A percentile compares a stretch with the other conserved stretches of the same genome.
Evolutionary conservation across 2,888 invertebrate species (phyloP).

Genomic region (Drosophila histrio): DNA sequence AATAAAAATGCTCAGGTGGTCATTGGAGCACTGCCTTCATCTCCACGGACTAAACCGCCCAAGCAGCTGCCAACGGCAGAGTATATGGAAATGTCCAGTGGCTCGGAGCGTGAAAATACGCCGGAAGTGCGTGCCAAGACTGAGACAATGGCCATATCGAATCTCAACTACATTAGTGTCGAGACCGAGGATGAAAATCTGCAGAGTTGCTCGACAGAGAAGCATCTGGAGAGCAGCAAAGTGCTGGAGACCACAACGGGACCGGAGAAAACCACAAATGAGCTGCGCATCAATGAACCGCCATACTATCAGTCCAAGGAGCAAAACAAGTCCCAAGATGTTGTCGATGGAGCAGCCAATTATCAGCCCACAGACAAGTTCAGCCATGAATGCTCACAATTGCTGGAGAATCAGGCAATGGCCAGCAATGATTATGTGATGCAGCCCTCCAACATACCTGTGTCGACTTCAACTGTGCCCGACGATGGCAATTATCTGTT

Average conservation of each 20-base stretch:
- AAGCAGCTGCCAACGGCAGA: constrained; percentile 82
- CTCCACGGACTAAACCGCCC: constrained; percentile 80
- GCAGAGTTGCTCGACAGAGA: constrained; percentile 79
- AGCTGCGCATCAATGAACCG: constrained; percentile 83
- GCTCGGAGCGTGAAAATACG: constrained; percentile 82
- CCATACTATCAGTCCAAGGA: constrained; percentile 84
- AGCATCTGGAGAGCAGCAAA: constrained; percentile 80
- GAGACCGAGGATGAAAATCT: constrained; percentile 82
- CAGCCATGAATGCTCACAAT: constrained; percentile 83
- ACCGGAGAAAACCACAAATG: constrained; percentile 81
- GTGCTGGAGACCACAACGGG: constrained; percentile 72
- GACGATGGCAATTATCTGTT: constrained; percentile 83
- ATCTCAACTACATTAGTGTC: constrained; percentile 84
- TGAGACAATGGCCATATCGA: constrained; percentile 82
- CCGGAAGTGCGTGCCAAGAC: constrained; percentile 73
- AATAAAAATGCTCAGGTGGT: constrained; percentile 64
- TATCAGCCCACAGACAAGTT: constrained; percentile 82
- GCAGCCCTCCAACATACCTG: constrained; percentile 87
- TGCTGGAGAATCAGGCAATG: constrained; percentile 80
- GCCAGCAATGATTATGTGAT: constrained; percentile 86
- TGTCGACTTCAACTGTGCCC: constrained; percentile 84
- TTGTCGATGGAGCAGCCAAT: constrained; percentile 64
- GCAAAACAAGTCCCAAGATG: constrained; percentile 76
- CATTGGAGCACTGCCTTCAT: constrained; percentile 85
- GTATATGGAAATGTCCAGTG: constrained; percentile 85